Evolutionary conservation across 1,140 invertebrate species (phyloP).

Genomic region (Caenorhabditis brenneri): DNA sequence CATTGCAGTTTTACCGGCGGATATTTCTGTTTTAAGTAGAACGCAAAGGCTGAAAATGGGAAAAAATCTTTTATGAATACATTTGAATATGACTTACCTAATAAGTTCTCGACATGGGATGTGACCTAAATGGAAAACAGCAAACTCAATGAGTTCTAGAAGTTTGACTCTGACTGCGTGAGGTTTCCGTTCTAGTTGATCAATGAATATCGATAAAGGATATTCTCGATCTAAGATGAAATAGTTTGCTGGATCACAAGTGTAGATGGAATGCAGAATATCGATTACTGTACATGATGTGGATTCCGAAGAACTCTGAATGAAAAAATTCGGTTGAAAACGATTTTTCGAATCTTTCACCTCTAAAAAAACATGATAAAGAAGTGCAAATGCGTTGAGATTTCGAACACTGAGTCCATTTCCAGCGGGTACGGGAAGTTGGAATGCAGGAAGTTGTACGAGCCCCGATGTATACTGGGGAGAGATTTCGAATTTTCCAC

Average conservation of each 20-base stretch:
- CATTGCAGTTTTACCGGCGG: constrained; percentile 61
- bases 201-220: constrained; percentile 91
- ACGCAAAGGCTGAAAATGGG: constrained; percentile 77
- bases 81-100: not conserved
- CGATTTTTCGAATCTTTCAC: too few species aligned
- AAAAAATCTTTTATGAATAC: not conserved
- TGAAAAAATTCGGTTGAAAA: not conserved
- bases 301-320: constrained; percentile 58
- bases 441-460: constrained; percentile 63
- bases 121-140: constrained; percentile 95
- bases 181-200: constrained; percentile 88
- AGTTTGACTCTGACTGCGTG: constrained; percentile 88
- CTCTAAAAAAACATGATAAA: constrained; percentile 63
- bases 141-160: constrained; percentile 91
- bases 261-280: constrained; percentile 92
- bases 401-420: constrained; percentile 60
- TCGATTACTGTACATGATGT: constrained; percentile 87
- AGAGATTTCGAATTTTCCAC: constrained; percentile 59
- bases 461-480: constrained; percentile 55
- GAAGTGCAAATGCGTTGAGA: constrained; percentile 64
- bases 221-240: constrained; percentile 96
- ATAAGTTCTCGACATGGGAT: constrained; percentile 84
- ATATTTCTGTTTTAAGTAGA: constrained; percentile 81
- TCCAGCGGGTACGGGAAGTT: constrained; percentile 58
- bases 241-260: constrained; percentile 96